These are phyloP conservation scores for Cololabis saira DNA, from an alignment of 2,113 vertebrate genomes.

Conservation along the genomic window DNA sequence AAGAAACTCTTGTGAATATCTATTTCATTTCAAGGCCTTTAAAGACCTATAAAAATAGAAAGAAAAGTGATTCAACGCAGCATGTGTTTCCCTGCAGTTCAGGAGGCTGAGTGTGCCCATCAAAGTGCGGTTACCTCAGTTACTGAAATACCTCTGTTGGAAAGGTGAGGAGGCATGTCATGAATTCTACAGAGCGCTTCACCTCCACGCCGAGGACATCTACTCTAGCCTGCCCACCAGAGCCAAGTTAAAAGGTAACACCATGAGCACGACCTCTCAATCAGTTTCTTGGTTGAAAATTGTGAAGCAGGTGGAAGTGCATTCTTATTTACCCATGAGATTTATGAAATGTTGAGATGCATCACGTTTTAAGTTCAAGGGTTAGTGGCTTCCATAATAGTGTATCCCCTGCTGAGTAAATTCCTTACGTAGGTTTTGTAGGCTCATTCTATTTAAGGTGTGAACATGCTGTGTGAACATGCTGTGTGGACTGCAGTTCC, in stretches of 20 bases:
- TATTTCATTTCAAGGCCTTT: background rate
- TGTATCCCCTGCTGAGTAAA: too few relatives aligned
- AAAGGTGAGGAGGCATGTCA: constrained; percentile 90
- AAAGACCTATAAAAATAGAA: background rate
- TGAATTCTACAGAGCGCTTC: constrained; percentile 93
- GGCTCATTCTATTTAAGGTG: too few relatives aligned
- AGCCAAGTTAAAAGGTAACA: constrained; percentile 77
- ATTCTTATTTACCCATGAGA: background rate
- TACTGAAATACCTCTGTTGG: constrained; percentile 85
- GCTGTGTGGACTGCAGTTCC: background rate
- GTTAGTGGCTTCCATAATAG: too few relatives aligned
- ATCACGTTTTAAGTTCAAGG: too few relatives aligned
- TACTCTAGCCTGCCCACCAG: constrained; percentile 88
- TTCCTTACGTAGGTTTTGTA: too few relatives aligned
- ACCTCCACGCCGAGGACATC: constrained; percentile 89
- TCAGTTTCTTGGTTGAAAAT: background rate
- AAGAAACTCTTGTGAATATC: background rate
- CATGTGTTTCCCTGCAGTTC: constrained; percentile 81
- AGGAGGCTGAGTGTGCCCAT: constrained; percentile 87
- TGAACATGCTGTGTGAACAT: background rate
- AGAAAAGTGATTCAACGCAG: background rate
- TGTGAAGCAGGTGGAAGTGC: background rate
- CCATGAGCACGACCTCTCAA: background rate
- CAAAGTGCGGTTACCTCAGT: constrained; percentile 81
- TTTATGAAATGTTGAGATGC: background rate